These are phyloP conservation scores for Peromyscus melanophrys DNA, from an alignment of 2,797 vertebrate species.

Conservation along the genomic window DNA sequence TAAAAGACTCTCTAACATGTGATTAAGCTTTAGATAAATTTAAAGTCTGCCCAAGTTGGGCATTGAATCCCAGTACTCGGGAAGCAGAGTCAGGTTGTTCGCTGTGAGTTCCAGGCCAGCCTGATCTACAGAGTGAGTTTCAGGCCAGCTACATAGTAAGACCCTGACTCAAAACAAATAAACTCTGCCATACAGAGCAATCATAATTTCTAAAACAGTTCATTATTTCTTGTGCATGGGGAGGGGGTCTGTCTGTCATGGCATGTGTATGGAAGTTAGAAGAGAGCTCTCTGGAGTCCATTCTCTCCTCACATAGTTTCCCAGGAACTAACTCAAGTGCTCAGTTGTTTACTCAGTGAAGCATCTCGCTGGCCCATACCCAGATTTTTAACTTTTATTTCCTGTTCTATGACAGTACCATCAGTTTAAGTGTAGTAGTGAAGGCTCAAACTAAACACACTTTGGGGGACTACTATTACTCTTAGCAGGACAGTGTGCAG, in stretches of 20 bases:
- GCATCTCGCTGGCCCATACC: neutral
- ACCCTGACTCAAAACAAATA: neutral
- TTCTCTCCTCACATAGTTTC: neutral
- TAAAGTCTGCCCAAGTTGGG: neutral
- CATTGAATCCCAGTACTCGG: neutral
- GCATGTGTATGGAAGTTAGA: neutral
- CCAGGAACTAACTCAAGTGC: neutral
- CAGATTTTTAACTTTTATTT: neutral
- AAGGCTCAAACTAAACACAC: neutral
- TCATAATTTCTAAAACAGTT: neutral
- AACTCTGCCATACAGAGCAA: too few relatives aligned
- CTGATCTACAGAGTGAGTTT: neutral
- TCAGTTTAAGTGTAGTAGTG: neutral
- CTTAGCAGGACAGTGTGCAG: neutral
- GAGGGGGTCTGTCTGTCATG: neutral
- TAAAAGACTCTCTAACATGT: neutral
- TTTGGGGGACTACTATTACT: neutral
- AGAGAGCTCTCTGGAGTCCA: neutral
- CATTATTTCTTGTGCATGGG: neutral
- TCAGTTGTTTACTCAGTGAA: neutral
- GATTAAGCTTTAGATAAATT: neutral
- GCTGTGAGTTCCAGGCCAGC: neutral
- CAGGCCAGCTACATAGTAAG: neutral
- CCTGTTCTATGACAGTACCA: neutral
- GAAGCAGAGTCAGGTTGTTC: neutral